phyloP scores from a whole-genome alignment of 2,888 invertebrate genomes.

The Drosophila koepferae region DNA sequence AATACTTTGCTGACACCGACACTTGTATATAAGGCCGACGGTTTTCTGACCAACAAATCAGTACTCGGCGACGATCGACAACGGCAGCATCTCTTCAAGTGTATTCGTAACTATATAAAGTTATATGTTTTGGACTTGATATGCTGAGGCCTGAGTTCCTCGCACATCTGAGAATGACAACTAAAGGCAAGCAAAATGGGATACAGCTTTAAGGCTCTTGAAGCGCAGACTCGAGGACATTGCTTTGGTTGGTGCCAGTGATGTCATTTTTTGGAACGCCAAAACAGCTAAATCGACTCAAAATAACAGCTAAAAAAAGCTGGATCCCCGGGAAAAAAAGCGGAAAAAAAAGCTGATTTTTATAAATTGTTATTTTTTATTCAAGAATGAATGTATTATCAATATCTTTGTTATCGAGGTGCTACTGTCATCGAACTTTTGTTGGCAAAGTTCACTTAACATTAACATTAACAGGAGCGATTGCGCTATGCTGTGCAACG shows the following conservation, averaged over 20 bases:
- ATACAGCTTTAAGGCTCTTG: conserved; percentile 70
- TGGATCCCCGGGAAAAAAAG: too few species aligned
- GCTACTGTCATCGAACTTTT: too few species aligned
- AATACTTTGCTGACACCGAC: conserved; percentile 19
- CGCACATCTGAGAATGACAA: conserved; percentile 11
- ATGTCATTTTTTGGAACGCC: too few species aligned
- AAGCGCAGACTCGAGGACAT: conserved; percentile 44
- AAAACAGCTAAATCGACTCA: too few species aligned
- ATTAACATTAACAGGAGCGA: too few species aligned
- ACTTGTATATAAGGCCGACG: conserved; percentile 59
- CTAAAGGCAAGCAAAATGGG: background rate
- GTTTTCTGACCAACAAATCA: conserved; percentile 46
- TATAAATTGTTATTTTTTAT: too few species aligned
- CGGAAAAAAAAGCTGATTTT: too few species aligned
- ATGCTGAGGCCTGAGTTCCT: background rate
- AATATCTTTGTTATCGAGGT: too few species aligned
- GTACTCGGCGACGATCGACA: conserved; percentile 55
- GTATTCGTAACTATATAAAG: background rate
- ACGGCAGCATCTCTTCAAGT: conserved; percentile 48
- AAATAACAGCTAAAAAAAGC: too few species aligned
- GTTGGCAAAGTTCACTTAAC: too few species aligned
- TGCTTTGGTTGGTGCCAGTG: conserved; percentile 47
- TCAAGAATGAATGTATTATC: too few species aligned
- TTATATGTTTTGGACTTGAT: background rate
- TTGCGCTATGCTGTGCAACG: too few species aligned